A percentile compares a stretch with the other conserved stretches of the same genome.
Evolutionary conservation across 2,113 vertebrate genomes (phyloP).

Genomic region (Nibea albiflora): DNA sequence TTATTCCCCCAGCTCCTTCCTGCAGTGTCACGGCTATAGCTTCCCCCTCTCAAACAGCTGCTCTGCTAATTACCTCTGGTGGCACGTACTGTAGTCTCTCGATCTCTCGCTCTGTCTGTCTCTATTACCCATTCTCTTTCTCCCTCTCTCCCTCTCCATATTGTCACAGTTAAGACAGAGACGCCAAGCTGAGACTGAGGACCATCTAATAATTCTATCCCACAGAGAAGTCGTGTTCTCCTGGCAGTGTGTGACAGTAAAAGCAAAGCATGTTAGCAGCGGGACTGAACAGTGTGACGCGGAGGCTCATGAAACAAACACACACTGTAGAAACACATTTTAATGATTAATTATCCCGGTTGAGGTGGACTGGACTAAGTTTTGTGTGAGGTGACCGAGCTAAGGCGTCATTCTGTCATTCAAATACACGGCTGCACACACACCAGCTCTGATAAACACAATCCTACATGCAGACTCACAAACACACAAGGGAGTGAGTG

Average conservation of each 20-base stretch:
- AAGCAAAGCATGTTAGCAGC: conserved; percentile 25
- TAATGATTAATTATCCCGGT: conserved; percentile 55
- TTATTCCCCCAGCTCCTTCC: conserved; percentile 82
- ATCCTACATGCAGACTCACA: not conserved
- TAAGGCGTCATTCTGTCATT: conserved; percentile 36
- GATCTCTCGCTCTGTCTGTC: conserved; percentile 58
- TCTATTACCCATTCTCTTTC: conserved; percentile 63
- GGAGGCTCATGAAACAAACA: conserved; percentile 30
- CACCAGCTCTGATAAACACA: conserved; percentile 1
- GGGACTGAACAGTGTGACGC: conserved; percentile 1
- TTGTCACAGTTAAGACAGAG: conserved; percentile 58
- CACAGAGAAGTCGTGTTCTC: conserved; percentile 45
- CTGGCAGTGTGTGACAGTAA: conserved; percentile 39
- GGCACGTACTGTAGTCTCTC: conserved; percentile 57
- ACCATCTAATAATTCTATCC: conserved; percentile 49
- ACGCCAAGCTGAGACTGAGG: conserved; percentile 54
- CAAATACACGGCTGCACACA: conserved; percentile 13
- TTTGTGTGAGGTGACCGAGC: conserved; percentile 43
- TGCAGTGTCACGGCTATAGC: conserved; percentile 76
- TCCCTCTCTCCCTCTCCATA: conserved; percentile 49
- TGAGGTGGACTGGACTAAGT: conserved; percentile 26
- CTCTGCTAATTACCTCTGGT: conserved; percentile 83
- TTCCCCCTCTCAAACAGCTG: conserved; percentile 74
- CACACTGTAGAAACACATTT: conserved; percentile 31
- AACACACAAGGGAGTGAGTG: conserved; percentile 37